Evolutionary conservation across 2,888 invertebrate genomes (phyloP), one percentile per base, ranked within the genome.

Genomic region (Drosophila multiciliata): DNA sequence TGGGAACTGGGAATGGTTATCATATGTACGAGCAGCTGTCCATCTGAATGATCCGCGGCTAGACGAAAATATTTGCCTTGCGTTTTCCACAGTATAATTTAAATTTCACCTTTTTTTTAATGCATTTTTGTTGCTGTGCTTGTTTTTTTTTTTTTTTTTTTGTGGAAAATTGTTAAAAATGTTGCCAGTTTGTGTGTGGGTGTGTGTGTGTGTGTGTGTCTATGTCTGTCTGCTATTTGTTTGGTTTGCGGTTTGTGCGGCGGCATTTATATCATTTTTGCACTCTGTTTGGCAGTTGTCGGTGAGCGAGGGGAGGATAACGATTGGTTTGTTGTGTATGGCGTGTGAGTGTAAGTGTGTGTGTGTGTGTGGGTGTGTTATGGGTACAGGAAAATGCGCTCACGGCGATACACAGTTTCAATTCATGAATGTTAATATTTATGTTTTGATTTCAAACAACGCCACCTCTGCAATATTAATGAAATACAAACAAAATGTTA

Each of bases 391-490:
- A 90, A 90, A 90, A 82, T 78, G 59, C 73, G 90, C 89, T 80
- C 64, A 66, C 78, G 90, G 90, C 90, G 80, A 90, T 83, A 87
- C 85, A 83, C 82, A 82, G 87, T 90, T 90, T 90, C 91, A 90
- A 90, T 90, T 90, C 89, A 83, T 86, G 89, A 90, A 91, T 90
- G 91, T 90, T 90, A 90, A 90, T 90, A 90, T 90, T 91, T 90
- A 90, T 90, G 89, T 90, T 90, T 91, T 91, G 91, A 90, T 91
- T 91, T 87, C 89, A 80, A 90, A 90, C 84, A 90, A 88, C 82
- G 81, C 80, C 91, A 90, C 85, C 85, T 90, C 83, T 90, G 87
- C 90, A 90, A 91, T 91, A 91, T 90, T 90, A 90, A 90, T 90
- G 90, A 90, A 90, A 90, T 82, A 83, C 89, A 90, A 90, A 90